Conservation (phyloP, 2,113 vertebrate genomes). For the Nyctibius bracteatus region DNA sequence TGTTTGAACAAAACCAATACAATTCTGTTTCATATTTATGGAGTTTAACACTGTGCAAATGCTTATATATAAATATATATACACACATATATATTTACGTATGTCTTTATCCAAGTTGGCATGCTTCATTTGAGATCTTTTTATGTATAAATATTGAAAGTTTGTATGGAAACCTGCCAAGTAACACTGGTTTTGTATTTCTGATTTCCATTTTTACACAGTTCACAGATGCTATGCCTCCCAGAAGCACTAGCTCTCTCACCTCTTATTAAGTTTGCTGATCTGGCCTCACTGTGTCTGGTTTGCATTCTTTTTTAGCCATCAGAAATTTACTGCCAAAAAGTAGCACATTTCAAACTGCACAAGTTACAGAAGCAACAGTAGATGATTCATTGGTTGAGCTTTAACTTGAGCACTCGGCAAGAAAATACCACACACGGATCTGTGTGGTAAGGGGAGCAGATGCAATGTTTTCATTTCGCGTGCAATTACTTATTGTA, state of each 20-base stretch:
- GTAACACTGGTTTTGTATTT: conserved; percentile 24
- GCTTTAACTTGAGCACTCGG: conserved; percentile 37
- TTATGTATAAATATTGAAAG: conserved; percentile 32
- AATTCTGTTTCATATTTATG: conserved; percentile 15
- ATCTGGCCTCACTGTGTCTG: conserved; percentile 18
- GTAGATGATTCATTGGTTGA: conserved; percentile 46
- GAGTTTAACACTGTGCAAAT: not conserved
- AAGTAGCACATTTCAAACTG: conserved; percentile 37
- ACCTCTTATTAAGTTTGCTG: not conserved
- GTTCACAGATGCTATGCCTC: conserved; percentile 6
- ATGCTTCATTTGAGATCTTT: not conserved
- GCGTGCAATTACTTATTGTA: not conserved
- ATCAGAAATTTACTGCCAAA: conserved; percentile 48
- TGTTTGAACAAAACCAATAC: not conserved
- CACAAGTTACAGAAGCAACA: conserved; percentile 44
- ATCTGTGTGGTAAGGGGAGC: conserved; percentile 15
- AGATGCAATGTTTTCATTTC: conserved; percentile 32
- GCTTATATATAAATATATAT: not conserved
- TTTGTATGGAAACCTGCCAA: conserved; percentile 21
- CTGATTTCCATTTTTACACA: conserved; percentile 30
- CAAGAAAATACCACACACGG: not conserved
- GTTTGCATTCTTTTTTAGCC: conserved; percentile 27
- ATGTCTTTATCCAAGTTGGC: not conserved
- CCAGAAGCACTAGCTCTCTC: conserved; percentile 27
- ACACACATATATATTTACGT: not conserved